These are phyloP conservation scores for Scrobipalpa costella DNA, from an alignment of 2,888 invertebrate genomes.

Conservation along the genomic window DNA sequence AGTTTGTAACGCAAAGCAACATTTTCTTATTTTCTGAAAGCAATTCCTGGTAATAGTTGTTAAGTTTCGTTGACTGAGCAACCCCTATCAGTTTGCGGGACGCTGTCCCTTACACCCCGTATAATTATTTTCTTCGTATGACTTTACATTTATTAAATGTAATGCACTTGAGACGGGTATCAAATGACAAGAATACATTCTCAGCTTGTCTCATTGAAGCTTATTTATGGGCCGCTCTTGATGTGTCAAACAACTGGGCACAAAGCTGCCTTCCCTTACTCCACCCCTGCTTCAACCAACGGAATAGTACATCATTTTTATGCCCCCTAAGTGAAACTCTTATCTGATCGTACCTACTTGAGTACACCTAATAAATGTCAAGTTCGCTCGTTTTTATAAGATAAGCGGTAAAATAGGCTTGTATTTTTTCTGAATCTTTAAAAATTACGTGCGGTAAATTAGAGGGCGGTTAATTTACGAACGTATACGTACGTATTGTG, in stretches of 20 bases:
- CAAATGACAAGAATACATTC: too few species aligned
- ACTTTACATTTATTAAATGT: too few species aligned
- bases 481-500: too few species aligned
- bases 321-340: conserved; percentile 57
- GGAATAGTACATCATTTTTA: conserved; percentile 53
- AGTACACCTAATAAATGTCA: conserved; percentile 52
- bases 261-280: not conserved
- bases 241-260: not conserved
- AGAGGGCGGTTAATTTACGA: conserved; percentile 17
- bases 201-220: conserved; percentile 59
- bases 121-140: too few species aligned
- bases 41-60: too few species aligned
- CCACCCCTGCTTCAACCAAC: conserved; percentile 39
- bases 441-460: conserved; percentile 6
- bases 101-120: too few species aligned
- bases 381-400: conserved; percentile 40
- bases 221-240: conserved; percentile 56
- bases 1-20: too few species aligned
- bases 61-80: too few species aligned
- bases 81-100: too few species aligned
- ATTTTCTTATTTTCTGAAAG: too few species aligned
- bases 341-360: conserved; percentile 52
- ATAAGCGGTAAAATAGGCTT: conserved; percentile 32
- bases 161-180: too few species aligned
- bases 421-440: not conserved